Conservation (phyloP, 2,113 vertebrate species). For the Lampris incognitus region DNA sequence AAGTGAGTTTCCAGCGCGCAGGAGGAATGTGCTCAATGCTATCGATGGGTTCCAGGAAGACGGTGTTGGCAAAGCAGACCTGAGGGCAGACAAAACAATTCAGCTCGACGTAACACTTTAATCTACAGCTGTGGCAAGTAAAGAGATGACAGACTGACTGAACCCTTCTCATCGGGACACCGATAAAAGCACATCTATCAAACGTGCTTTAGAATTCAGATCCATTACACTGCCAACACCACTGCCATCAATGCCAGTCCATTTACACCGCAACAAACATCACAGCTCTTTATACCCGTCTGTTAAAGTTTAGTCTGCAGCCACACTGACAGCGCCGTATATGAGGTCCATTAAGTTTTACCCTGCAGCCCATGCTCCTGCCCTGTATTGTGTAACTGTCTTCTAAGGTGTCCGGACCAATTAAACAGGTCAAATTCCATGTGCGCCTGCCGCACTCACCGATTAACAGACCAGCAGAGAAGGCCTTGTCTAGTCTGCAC, state of each 20-base stretch:
- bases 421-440: background rate
- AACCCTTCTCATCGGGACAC: background rate
- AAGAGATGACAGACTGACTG: background rate
- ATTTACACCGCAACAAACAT: too few species aligned
- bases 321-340: too few species aligned
- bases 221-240: too few species aligned
- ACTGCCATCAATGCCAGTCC: too few species aligned
- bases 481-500: background rate
- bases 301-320: too few species aligned
- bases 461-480: background rate
- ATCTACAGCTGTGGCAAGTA: background rate
- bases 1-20: slow-evolving; percentile 97
- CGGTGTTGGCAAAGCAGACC: slow-evolving; percentile 98
- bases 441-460: background rate
- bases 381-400: background rate
- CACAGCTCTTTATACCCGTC: too few species aligned
- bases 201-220: too few species aligned
- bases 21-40: slow-evolving; percentile 99
- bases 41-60: slow-evolving; percentile 98
- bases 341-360: too few species aligned
- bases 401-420: background rate
- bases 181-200: too few species aligned
- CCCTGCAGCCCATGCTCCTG: too few species aligned
- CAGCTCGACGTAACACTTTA: background rate
- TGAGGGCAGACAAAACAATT: slow-evolving; percentile 35